A percentile compares a stretch with the other conserved stretches of the same genome.
Evolutionary conservation across 2,888 invertebrate genomes (phyloP).

Genomic region (Nymphalis c-album): DNA sequence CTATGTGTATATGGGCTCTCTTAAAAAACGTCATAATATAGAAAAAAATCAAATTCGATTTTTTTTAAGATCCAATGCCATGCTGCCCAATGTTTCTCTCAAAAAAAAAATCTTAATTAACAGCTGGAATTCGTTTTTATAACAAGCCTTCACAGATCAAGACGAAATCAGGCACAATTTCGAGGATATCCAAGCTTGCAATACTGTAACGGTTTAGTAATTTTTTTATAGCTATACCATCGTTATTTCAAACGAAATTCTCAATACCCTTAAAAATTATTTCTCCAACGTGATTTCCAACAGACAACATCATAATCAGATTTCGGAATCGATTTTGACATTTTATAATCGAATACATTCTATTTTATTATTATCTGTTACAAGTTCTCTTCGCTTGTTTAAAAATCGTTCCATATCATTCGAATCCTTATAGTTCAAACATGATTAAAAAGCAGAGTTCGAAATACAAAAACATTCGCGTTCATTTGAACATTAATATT

Average conservation of each 20-base stretch:
- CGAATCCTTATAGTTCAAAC: no score
- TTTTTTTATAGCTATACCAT: conserved; percentile 59
- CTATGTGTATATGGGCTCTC: no score
- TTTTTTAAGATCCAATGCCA: no score
- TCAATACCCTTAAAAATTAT: conserved; percentile 62
- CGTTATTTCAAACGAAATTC: conserved; percentile 56
- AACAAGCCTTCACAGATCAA: conserved; percentile 32
- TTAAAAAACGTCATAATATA: no score
- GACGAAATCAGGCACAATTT: conserved; percentile 66
- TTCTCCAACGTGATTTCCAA: conserved; percentile 46
- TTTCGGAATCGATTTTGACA: background rate
- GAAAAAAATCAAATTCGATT: no score
- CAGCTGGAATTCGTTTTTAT: background rate
- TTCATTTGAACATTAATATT: no score
- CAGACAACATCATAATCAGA: conserved; percentile 23
- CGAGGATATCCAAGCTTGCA: conserved; percentile 58
- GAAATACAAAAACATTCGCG: no score
- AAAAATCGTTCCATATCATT: no score
- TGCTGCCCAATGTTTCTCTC: background rate
- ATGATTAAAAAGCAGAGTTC: no score
- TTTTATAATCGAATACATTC: no score
- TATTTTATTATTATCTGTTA: no score
- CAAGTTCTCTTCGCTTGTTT: no score
- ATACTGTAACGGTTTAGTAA: conserved; percentile 54
- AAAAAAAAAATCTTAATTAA: background rate